These are phyloP conservation scores for Agonopterix arenella DNA, from an alignment of 2,888 invertebrate species.

Conservation along the genomic window DNA sequence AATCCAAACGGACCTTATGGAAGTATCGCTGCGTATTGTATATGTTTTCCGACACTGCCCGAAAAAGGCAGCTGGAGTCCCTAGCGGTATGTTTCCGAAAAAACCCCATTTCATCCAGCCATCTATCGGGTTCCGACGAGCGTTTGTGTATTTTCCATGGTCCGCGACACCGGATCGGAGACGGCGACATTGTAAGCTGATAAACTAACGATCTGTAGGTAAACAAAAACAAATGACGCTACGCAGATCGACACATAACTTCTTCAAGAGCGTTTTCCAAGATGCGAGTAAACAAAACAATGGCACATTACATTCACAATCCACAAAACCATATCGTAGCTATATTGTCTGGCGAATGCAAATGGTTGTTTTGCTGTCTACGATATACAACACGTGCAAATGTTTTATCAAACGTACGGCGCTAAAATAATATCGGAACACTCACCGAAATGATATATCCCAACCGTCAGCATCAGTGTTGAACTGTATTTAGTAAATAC, in stretches of 20 bases:
- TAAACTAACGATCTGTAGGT: slow-evolving; percentile 62
- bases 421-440: slow-evolving; percentile 32
- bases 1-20: slow-evolving; percentile 83
- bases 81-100: slow-evolving; percentile 92
- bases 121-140: slow-evolving; percentile 80
- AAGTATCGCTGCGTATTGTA: slow-evolving; percentile 83
- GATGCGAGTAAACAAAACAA: slow-evolving; percentile 2
- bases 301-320: slow-evolving; percentile 11
- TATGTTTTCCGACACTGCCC: slow-evolving; percentile 92
- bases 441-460: slow-evolving; percentile 58
- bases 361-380: slow-evolving; percentile 72
- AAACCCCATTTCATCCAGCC: slow-evolving; percentile 86
- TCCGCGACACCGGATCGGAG: slow-evolving; percentile 66
- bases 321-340: slow-evolving; percentile 65
- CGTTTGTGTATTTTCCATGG: slow-evolving; percentile 70
- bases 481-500: slow-evolving; percentile 35
- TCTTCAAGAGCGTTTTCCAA: neutral
- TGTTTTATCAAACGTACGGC: slow-evolving; percentile 32
- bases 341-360: slow-evolving; percentile 54
- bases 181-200: slow-evolving; percentile 54
- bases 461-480: slow-evolving; percentile 66
- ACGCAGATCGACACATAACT: slow-evolving; percentile 13
- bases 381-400: slow-evolving; percentile 66
- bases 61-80: slow-evolving; percentile 92
- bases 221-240: slow-evolving; percentile 73